A percentile compares a stretch with the other conserved stretches of the same genome.
Evolutionary conservation across 2,888 invertebrate genomes (phyloP).

Genomic region (Pandemis heparana): DNA sequence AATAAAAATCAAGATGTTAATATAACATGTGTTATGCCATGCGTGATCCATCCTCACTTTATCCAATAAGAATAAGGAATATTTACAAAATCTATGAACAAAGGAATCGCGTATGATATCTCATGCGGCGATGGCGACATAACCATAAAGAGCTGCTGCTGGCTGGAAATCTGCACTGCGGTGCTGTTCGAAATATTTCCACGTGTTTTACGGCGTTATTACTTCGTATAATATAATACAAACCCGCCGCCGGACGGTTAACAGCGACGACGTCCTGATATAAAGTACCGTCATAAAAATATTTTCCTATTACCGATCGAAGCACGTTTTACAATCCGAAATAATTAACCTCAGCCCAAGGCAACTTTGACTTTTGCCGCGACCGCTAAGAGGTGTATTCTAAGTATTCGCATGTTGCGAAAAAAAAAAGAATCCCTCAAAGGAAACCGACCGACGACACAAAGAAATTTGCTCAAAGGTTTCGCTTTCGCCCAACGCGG

Average conservation of each 20-base stretch:
- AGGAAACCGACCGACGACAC: conserved; percentile 51
- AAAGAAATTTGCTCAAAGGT: conserved; percentile 58
- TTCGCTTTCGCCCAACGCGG: conserved; percentile 57
- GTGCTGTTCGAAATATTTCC: conserved; percentile 44
- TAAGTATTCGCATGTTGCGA: conserved; percentile 51
- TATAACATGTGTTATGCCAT: neutral
- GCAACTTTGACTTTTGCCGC: conserved; percentile 17
- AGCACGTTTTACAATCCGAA: neutral
- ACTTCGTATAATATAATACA: conserved; percentile 23
- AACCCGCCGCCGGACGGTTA: conserved; percentile 3
- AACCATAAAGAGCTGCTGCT: conserved; percentile 34
- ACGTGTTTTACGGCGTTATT: conserved; percentile 41
- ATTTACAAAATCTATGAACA: neutral
- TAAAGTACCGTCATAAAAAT: conserved; percentile 19
- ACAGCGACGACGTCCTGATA: conserved; percentile 19
- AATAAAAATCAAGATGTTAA: neutral
- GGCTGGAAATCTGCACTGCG: conserved; percentile 48
- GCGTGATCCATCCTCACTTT: neutral
- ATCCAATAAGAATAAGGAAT: neutral
- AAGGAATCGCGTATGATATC: conserved; percentile 15
- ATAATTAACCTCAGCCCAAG: conserved; percentile 21
- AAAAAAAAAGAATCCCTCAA: conserved; percentile 47
- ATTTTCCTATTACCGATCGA: conserved; percentile 6
- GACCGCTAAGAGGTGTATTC: conserved; percentile 48
- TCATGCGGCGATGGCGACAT: conserved; percentile 16